phyloP scores from a whole-genome alignment of 2,797 vertebrate genomes.

The Megalops cyprinoides region DNA sequence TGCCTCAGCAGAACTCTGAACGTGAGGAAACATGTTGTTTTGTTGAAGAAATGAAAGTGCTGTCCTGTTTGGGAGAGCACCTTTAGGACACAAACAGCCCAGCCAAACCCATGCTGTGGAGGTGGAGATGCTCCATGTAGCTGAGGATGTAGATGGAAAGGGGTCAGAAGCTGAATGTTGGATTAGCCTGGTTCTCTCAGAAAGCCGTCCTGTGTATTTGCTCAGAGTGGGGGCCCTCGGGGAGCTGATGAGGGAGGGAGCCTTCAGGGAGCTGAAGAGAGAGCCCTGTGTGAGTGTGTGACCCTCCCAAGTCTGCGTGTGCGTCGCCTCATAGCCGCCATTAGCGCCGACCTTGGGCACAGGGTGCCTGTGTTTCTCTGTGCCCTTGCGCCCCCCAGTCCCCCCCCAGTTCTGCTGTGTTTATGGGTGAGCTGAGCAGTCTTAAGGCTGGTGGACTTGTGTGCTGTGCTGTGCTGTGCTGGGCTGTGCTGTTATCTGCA shows the following conservation, averaged over 20 bases:
- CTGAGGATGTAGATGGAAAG: slow-evolving; percentile 11
- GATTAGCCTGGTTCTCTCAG: neutral
- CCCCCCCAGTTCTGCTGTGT: too few relatives aligned
- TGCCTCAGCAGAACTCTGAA: neutral
- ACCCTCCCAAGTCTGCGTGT: neutral
- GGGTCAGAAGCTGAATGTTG: neutral
- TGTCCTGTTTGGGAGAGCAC: neutral
- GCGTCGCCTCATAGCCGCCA: too few relatives aligned
- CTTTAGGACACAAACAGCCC: too few relatives aligned
- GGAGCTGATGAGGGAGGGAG: neutral
- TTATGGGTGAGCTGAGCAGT: too few relatives aligned
- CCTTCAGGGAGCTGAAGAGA: neutral
- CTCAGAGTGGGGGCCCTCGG: neutral
- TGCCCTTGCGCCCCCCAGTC: too few relatives aligned
- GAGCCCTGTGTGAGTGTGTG: slow-evolving; percentile 10
- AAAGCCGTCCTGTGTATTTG: neutral
- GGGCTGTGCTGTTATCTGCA: too few relatives aligned
- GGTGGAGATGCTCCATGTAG: too few relatives aligned
- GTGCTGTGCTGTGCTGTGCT: too few relatives aligned
- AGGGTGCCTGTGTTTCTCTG: too few relatives aligned
- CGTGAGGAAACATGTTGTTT: neutral
- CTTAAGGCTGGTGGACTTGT: too few relatives aligned
- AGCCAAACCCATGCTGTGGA: too few relatives aligned
- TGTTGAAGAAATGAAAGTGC: neutral
- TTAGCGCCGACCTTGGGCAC: neutral